A percentile compares a stretch with the other conserved stretches of the same genome.
These are phyloP conservation scores for Falcunculus frontatus DNA, from an alignment of 2,113 vertebrate genomes.

Conservation along the genomic window DNA sequence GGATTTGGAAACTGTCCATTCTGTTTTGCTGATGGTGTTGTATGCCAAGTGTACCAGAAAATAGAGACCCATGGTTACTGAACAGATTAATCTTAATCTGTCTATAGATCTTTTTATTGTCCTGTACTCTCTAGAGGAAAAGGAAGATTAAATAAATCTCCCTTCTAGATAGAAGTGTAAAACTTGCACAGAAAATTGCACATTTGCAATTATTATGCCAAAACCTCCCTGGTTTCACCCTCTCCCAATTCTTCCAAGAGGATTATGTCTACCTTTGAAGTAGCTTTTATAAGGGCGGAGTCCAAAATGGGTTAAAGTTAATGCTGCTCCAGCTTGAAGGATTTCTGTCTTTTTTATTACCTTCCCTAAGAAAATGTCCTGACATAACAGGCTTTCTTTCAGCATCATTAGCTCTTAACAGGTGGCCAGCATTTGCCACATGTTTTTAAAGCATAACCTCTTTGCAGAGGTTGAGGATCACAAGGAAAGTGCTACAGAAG, in stretches of 20 bases:
- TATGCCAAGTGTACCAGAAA: slow-evolving; percentile 36
- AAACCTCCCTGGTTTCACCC: neutral
- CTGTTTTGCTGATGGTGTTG: slow-evolving; percentile 27
- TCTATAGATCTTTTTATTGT: slow-evolving; percentile 58
- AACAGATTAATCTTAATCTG: slow-evolving; percentile 64
- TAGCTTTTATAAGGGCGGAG: neutral
- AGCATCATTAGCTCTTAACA: slow-evolving; percentile 47
- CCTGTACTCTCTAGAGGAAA: slow-evolving; percentile 19
- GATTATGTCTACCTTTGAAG: slow-evolving; percentile 40
- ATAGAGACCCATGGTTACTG: slow-evolving; percentile 34
- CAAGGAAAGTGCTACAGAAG: neutral
- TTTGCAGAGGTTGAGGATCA: slow-evolving; percentile 17
- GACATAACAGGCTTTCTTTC: slow-evolving; percentile 24
- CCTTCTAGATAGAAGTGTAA: neutral
- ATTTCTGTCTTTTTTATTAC: slow-evolving; percentile 36
- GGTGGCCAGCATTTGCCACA: neutral
- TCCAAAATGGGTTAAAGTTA: neutral
- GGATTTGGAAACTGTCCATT: slow-evolving; percentile 44
- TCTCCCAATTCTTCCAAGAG: neutral
- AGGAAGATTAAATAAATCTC: slow-evolving; percentile 39
- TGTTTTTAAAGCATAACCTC: slow-evolving; percentile 44
- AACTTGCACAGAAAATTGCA: neutral
- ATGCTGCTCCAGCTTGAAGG: neutral
- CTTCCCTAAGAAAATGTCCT: slow-evolving; percentile 29
- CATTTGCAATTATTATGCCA: slow-evolving; percentile 44